Base-by-base conservation (phyloP, 2,888 invertebrate species). In the Apomyelois bistriatella region DNA sequence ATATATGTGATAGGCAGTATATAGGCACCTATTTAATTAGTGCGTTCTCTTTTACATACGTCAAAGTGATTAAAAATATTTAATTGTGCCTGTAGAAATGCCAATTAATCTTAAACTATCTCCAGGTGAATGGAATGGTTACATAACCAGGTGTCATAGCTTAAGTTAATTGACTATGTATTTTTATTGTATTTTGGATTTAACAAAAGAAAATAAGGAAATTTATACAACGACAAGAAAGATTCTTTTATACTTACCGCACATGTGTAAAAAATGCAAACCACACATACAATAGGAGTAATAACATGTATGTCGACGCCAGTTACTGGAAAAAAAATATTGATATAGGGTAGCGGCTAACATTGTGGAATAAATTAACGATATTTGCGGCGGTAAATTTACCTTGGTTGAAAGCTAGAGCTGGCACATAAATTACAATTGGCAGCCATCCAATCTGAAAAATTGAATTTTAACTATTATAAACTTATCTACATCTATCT, bases 211-310 rank as follows among this genome's bases (percentile, higher is more conserved):
- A 22, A 3, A 5, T 22, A 22, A 22, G 2, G 22, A 3, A 22
- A 22, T 22, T 22, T 22, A 22, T 12, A 38, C 0, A 5, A 43
- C 9, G 12, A 1, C 1, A 12, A 7, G 2, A 7, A 37, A 22
- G 10, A n/a, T 30, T 41, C 30, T 38, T 40, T 9, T 36, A 17
- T 58, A 91, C 94, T 92, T 87, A 96, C 95, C 76, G 95, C 92
- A 64, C 95, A 94, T 0, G 96, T 97, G 71, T 97, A 97, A 76
- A 97, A 95, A 71, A 96, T 94, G 90, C 97, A 96, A 62, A 96
- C 95, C 64, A 92, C 79, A 75, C 96, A 96, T 1, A 97, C 95
- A 38, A 95, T 92, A 1, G 96, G 94, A 0, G 97, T 96, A 13
- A 96, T 94, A 36, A 95, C 85, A 77, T 96, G 95, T 37, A 96